Evolutionary conservation across 2,797 vertebrate species (phyloP), one percentile per base, ranked within the genome.

Genomic region (Atherinosoma microstoma): DNA sequence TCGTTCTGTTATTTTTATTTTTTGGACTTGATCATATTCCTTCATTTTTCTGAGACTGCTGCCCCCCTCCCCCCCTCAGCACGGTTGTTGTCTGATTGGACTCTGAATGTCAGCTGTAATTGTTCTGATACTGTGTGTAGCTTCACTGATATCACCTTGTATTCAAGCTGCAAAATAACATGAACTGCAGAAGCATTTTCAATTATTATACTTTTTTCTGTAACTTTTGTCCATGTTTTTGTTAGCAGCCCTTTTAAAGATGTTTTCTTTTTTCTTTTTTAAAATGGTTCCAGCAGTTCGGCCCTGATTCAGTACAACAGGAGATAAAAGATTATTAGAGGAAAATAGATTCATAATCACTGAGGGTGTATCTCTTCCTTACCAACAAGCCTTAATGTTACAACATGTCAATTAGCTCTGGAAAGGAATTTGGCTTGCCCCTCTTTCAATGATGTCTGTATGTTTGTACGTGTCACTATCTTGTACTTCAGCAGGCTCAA

Each of bases 51-150:
- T 86, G 78, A 70, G 69, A 84, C 82, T 87, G 75, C 86, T 84
- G 71, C 84, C 85, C 87, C 22, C 67, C 57, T 13, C 20, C 65
- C 62, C 45, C 82, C 80, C 79, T 82, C 84, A 79, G 80, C 68
- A 82, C 29, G 82, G 82, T 72, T 86, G 83, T 82, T 76, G 83
- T 87, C 75, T 79, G 84, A 80, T 88, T 78, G 83, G 91, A 90
- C 83, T 86, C 84, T 92, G 90, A 92, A 90, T 93, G 92, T 93
- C 87, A 77, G 70, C 87, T 90, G 87, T 94, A 90, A 85, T 85
- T 88, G 90, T 92, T 89, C 72, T 81, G 79, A 90, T 89, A 81
- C 85, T 88, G 85, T 93, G 86, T 90, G 85, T 91, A 89, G 89
- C 87, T 88, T 90, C 83, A 86, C 83, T 87, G 88, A 87, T 82